Base-by-base conservation (phyloP, 2,113 vertebrate species). In the Equus przewalskii region DNA sequence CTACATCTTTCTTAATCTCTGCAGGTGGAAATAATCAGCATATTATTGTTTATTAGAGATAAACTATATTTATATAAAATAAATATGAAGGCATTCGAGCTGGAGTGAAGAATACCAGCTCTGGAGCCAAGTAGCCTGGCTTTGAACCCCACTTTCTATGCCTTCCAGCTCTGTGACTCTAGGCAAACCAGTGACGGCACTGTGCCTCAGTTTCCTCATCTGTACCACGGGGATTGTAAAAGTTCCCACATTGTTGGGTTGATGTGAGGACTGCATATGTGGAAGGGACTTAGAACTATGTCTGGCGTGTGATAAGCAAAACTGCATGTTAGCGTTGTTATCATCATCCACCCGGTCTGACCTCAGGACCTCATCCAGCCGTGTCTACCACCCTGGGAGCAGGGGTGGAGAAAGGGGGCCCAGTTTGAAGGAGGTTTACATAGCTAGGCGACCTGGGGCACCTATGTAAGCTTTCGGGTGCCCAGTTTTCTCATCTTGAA, bases 321-420 rank as follows among this genome's bases (percentile, higher is more conserved):
- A 36, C 2, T 18, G 11, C 1, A 0, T 6, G 15, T 21, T 12
- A 4, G 67, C 3, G 22, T 60, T 6, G 41, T 13, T 5, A 1
- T 3, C 8, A 12, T 5, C 22, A 3, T 16, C 9, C 28, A 16
- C 2, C 0, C 3, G 10, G 6, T 26, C 15, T 10, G 33, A 28
- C 19, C 30, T 22, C 30, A 62, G 44, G 56, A 26, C 21, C 21
- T 73, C 33, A 9, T 41, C 56, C 28, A 51, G 41, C 19, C 33
- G 1, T 3, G 4, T 19, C 62, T 26, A 18, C 8, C 11, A 16
- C 15, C 56, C 62, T 28, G 46, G 58, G 33, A 67, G 19, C n/a
- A 44, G 70, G 26, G 21, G 44, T 26, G 1, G 7, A 56, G 49
- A 28, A 6, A 65, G 56, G 65, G 3, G 67, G 41, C 12, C 69